Conservation (phyloP, 35 echinoderm and acorn worm species). For the Heliocidaris erythrogramma region DNA sequence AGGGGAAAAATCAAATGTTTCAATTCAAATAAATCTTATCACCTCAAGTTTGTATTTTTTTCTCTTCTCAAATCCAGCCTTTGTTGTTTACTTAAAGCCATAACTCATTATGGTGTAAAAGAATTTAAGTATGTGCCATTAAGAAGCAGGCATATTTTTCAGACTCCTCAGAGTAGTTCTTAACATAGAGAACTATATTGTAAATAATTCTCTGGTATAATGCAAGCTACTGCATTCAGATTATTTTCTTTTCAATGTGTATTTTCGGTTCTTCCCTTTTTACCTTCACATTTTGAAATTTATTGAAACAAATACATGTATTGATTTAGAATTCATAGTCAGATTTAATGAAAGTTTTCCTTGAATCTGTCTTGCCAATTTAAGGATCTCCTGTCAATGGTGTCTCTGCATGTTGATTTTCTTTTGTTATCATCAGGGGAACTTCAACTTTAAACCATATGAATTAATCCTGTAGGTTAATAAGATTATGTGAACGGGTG, state of each 20-base stretch:
- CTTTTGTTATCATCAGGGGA: neutral
- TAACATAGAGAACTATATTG: neutral
- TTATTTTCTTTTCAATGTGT: neutral
- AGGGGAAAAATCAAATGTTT: neutral
- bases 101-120: neutral
- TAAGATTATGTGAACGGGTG: neutral
- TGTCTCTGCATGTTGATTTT: neutral
- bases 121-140: neutral
- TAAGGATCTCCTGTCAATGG: neutral
- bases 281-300: neutral
- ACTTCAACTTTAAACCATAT: too few species aligned
- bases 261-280: neutral
- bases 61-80: neutral
- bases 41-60: too few species aligned
- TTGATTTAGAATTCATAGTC: neutral
- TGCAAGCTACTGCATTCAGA: neutral
- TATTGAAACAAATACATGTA: neutral
- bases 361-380: neutral
- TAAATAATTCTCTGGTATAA: neutral
- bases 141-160: neutral
- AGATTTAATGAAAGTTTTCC: neutral
- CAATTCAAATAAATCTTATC: neutral
- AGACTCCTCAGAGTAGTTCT: neutral
- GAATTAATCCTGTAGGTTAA: neutral
- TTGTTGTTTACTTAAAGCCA: neutral